Evolutionary conservation across 2,888 invertebrate species (phyloP), one percentile per base, ranked within the genome.

Genomic region (Formica aserva): DNA sequence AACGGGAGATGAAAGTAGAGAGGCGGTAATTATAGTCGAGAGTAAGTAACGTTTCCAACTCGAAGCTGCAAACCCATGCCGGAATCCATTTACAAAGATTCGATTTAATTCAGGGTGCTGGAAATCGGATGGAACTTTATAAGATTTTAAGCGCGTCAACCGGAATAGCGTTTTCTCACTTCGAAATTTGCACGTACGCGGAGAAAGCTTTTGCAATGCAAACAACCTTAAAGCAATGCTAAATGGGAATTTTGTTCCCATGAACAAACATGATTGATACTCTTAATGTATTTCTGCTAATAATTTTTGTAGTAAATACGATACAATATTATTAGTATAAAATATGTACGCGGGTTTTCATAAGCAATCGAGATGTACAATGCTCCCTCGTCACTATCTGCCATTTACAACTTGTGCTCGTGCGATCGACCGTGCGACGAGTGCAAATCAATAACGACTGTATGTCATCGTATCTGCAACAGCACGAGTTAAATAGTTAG

Each of bases 1-100:
- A 45, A 60, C 45, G 22, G 78, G 41, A 38, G 77, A 15, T 11
- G 57, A 78, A 57, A 71, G 63, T 65, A 22, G 66, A 35, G 52
- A 62, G 45, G 55, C 67, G 32, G 60, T 83, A 84, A 84, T 89
- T 86, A 65, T 35, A 63, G 62, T 63, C 71, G 69, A 69, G 66
- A 69, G 66, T 57, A 71, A 80, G 75, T 69, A 78, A 77, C 32
- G 22, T 41, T 78, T 32, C 29, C 22, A 48, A 48, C 48, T 63
- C 75, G 38, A 82, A 82, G 48, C 69, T 62, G 66, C 78, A 62
- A 78, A 22, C 18, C 18, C 41, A 29, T 41, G 22, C 26, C 41
- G 32, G 57, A 67, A 66, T 77, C 66, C 29, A 60, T 62, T 78
- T 67, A 82, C 63, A 22, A 45, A 41, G 26, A 35, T n/a, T 45